These are phyloP conservation scores for Coleophora flavipennella DNA, from an alignment of 2,888 invertebrate genomes.

Conservation along the genomic window DNA sequence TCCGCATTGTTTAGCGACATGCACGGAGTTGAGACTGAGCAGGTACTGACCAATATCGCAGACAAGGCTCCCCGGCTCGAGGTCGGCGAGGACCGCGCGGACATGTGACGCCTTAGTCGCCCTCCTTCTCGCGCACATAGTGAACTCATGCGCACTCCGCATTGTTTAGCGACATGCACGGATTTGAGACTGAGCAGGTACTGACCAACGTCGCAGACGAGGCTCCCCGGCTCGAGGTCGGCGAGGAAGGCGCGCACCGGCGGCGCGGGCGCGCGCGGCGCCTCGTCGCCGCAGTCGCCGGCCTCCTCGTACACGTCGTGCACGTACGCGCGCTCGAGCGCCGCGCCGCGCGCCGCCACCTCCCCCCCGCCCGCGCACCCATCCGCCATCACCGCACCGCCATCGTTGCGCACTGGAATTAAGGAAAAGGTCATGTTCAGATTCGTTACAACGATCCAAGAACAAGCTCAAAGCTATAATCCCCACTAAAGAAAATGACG, in stretches of 20 bases:
- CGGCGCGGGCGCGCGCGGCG: slow-evolving; percentile 65
- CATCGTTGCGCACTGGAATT: slow-evolving; percentile 50
- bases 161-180: too few relatives aligned
- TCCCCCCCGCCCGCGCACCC: slow-evolving; percentile 41
- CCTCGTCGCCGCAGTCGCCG: slow-evolving; percentile 73
- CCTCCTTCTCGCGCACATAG: slow-evolving; percentile 95
- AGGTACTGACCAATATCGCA: slow-evolving; percentile 83
- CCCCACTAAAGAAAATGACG: too few relatives aligned
- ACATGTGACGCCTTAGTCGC: slow-evolving; percentile 80
- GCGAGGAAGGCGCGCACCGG: slow-evolving; percentile 88
- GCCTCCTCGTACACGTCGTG: slow-evolving; percentile 97
- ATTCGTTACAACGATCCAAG: too few relatives aligned
- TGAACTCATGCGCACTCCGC: slow-evolving; percentile 89
- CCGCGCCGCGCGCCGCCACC: slow-evolving; percentile 48
- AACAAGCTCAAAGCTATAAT: too few relatives aligned
- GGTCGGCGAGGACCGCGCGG: too few relatives aligned
- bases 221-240: slow-evolving; percentile 90
- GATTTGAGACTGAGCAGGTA: slow-evolving; percentile 14
- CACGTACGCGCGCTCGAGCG: slow-evolving; percentile 81
- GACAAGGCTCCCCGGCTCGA: slow-evolving; percentile 77
- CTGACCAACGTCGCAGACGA: slow-evolving; percentile 95
- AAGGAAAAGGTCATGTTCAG: not conserved
- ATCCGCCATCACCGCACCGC: slow-evolving; percentile 67
- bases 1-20: too few relatives aligned
- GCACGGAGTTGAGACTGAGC: not conserved